Evolutionary conservation across 1,140 invertebrate genomes (phyloP).

Genomic region (Nebria ingens): DNA sequence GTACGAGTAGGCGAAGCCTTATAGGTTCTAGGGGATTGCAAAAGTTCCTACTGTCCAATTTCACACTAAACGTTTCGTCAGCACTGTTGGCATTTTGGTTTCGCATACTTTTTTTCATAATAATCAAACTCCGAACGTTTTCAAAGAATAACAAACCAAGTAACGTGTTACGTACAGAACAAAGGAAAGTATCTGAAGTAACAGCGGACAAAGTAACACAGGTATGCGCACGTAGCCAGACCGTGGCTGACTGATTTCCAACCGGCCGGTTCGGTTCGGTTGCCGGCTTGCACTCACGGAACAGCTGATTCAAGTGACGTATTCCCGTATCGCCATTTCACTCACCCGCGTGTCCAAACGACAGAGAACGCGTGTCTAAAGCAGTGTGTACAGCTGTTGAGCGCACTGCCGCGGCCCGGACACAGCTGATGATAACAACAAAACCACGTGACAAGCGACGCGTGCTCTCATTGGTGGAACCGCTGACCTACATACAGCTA

Average conservation of each 20-base stretch:
- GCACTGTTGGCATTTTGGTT: neutral
- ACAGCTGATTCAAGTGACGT: conserved; percentile 13
- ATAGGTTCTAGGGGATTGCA: neutral
- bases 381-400: neutral
- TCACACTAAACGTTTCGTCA: too few relatives aligned
- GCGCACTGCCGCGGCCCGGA: conserved; percentile 27
- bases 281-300: too few relatives aligned
- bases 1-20: neutral
- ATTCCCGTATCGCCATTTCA: conserved; percentile 15
- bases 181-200: neutral
- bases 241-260: conserved; percentile 28
- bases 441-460: conserved; percentile 30
- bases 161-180: neutral
- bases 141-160: neutral
- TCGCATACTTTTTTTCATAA: neutral
- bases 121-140: neutral
- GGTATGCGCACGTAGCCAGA: conserved; percentile 22
- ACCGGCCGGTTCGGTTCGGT: conserved; percentile 29
- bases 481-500: conserved; percentile 31
- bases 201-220: neutral
- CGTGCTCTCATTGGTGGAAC: conserved; percentile 21
- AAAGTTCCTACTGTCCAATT: neutral
- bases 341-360: neutral
- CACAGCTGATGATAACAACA: conserved; percentile 38
- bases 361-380: conserved; percentile 9